phyloP scores from a whole-genome alignment of 2,797 vertebrate genomes.

The Peromyscus eremicus region DNA sequence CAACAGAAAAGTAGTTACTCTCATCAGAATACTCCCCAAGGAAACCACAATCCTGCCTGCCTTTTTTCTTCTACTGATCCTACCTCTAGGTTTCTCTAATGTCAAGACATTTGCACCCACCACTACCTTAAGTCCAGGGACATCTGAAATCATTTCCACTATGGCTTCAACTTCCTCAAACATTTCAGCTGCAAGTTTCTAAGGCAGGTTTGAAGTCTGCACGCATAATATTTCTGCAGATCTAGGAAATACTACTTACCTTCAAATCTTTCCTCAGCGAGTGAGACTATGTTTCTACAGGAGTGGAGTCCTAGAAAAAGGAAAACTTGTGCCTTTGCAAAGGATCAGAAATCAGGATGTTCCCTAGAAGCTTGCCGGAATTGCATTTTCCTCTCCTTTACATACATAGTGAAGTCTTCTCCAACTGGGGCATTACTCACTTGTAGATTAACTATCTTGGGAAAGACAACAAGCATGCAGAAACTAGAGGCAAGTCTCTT shows the following conservation, averaged over 20 bases:
- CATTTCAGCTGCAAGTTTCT: constrained; percentile 16
- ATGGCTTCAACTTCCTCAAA: constrained; percentile 29
- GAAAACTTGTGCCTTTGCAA: constrained; percentile 2
- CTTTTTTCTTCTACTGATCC: constrained; percentile 71
- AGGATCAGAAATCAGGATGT: constrained; percentile 33
- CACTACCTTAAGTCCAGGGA: not conserved
- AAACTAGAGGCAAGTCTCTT: constrained; percentile 44
- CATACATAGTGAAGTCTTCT: constrained; percentile 67
- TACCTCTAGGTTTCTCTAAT: not conserved
- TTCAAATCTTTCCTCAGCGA: constrained; percentile 19
- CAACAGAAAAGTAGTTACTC: not conserved
- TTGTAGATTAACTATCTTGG: constrained; percentile 45
- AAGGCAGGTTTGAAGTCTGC: constrained; percentile 13
- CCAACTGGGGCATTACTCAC: constrained; percentile 56
- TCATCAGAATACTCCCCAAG: not conserved
- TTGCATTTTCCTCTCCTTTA: constrained; percentile 63
- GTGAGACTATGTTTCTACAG: not conserved
- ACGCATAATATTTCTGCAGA: not conserved
- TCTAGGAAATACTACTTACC: constrained; percentile 30
- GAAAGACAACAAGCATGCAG: constrained; percentile 37
- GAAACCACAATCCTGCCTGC: constrained; percentile 15
- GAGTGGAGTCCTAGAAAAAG: constrained; percentile 47
- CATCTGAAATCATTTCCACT: not conserved
- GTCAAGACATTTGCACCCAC: constrained; percentile 28
- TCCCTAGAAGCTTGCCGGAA: constrained; percentile 9